These are phyloP conservation scores for Drosophila virilis DNA, from an alignment of 1,140 invertebrate genomes.

Conservation along the genomic window DNA sequence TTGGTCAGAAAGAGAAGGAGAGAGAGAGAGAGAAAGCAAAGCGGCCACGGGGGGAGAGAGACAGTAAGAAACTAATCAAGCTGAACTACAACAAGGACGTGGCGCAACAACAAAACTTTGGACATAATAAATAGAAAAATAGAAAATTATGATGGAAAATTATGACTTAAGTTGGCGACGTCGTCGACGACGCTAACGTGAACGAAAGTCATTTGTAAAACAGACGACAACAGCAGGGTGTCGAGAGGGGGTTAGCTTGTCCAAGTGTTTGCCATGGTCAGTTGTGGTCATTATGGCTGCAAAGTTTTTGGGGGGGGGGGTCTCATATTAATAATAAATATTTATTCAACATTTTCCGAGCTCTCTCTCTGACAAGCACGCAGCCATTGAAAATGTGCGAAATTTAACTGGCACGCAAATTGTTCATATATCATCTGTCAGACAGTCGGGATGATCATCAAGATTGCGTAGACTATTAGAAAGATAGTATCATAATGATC, in stretches of 20 bases:
- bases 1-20: not conserved
- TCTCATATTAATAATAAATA: slow-evolving; percentile 54
- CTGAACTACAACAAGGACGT: slow-evolving; percentile 51
- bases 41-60: not conserved
- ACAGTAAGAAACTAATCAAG: slow-evolving; percentile 59
- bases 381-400: slow-evolving; percentile 36
- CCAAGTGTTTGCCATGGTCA: slow-evolving; percentile 33
- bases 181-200: slow-evolving; percentile 55
- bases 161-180: slow-evolving; percentile 61
- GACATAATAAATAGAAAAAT: slow-evolving; percentile 65
- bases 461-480: slow-evolving; percentile 5
- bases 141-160: slow-evolving; percentile 70
- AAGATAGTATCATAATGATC: slow-evolving; percentile 2
- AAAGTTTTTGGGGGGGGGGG: not conserved
- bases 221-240: slow-evolving; percentile 17
- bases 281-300: slow-evolving; percentile 50
- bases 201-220: slow-evolving; percentile 71
- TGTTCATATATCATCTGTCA: slow-evolving; percentile 57
- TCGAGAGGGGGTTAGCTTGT: too few species aligned
- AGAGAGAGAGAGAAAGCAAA: not conserved
- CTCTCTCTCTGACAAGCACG: slow-evolving; percentile 1
- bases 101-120: slow-evolving; percentile 45
- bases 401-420: slow-evolving; percentile 57
- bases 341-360: slow-evolving; percentile 22
- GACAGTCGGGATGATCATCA: slow-evolving; percentile 2